Base-by-base conservation (phyloP, 1,140 invertebrate genomes). In the Drosophila pectinifera region DNA sequence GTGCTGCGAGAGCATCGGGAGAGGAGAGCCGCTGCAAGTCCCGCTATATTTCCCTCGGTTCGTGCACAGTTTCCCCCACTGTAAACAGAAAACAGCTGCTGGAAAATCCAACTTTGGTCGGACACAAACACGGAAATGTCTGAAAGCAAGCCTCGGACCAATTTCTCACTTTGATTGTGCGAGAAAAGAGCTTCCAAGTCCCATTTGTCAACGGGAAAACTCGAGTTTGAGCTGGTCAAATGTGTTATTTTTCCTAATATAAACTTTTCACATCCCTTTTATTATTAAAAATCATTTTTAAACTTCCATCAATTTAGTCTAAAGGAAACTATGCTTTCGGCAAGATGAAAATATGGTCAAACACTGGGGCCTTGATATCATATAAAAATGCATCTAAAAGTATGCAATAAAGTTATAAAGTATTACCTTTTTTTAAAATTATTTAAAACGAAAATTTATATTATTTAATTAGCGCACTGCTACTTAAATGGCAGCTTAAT, bases 1-100 rank as follows among this genome's bases (percentile, higher is more conserved):
- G 13, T 20, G 13, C 8, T 34, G 28, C 1, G 42, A 65, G 64
- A 67, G 13, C 7, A 11, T 20, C 5, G 7, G 20, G 34, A 56
- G 39, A 41, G 16, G 48, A 51, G 36, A 48, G 18, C 1, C 20
- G 22, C 10, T 13, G 13, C 10, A 49, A 20, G 18, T 34, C 16
- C 49, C n/a, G 16, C 39, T 28, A 26, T 5, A 68, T 54, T 73
- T 73, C 18, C 22, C 22, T 51, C 38, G 20, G 5, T 28, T 46
- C 14, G 36, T 16, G n/a, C 28, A 57, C 51, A 42, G 41, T 39
- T 41, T 62, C 38, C 38, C 42, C 38, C 58, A 42, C 69, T 78
- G 75, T 86, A 86, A 86, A 86, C 84, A 88, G 54, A 86, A 79
- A 86, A 76, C 83, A 86, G 83, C 83, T 86, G 83, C 45, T 67